These are phyloP conservation scores for Cyclophora albipunctata DNA, from an alignment of 2,888 invertebrate species.

Conservation along the genomic window DNA sequence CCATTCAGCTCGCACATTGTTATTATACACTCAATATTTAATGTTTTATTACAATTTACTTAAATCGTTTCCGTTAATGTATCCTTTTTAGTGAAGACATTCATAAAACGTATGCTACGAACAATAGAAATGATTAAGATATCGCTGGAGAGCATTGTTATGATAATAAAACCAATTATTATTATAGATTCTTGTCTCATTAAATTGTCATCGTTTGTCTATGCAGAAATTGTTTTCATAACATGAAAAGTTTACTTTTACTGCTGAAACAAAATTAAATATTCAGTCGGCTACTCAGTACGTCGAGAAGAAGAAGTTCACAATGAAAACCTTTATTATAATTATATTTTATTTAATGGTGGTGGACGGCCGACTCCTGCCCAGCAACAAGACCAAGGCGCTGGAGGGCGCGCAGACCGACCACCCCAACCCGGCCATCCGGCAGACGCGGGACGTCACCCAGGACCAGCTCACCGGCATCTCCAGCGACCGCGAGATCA, in stretches of 20 bases:
- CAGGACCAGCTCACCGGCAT: conserved; percentile 22
- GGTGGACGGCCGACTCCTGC: conserved; percentile 32
- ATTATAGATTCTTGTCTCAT: not conserved
- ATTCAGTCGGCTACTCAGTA: conserved; percentile 34
- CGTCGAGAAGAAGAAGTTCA: conserved; percentile 25
- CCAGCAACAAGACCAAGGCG: conserved; percentile 30
- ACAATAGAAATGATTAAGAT: too few species aligned
- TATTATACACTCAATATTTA: too few species aligned
- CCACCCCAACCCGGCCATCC: conserved; percentile 23
- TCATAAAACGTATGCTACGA: too few species aligned
- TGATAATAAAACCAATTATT: too few species aligned
- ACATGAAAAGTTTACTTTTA: conserved; percentile 47
- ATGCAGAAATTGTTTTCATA: conserved; percentile 41
- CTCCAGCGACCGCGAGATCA: conserved; percentile 28
- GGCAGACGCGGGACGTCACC: conserved; percentile 27
- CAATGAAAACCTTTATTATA: conserved; percentile 33
- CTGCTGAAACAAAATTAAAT: conserved; percentile 29
- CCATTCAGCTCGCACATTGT: too few species aligned
- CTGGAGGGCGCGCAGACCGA: conserved; percentile 24
- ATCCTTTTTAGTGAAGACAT: too few species aligned
- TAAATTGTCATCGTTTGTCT: conserved; percentile 28
- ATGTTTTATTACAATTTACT: too few species aligned
- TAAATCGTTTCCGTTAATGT: too few species aligned
- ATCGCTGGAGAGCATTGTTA: not conserved
- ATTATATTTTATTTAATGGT: conserved; percentile 19